A percentile compares a stretch with the other conserved stretches of the same genome.
Evolutionary conservation across 1,140 invertebrate species (phyloP).

Genomic region (Wasmannia auropunctata): DNA sequence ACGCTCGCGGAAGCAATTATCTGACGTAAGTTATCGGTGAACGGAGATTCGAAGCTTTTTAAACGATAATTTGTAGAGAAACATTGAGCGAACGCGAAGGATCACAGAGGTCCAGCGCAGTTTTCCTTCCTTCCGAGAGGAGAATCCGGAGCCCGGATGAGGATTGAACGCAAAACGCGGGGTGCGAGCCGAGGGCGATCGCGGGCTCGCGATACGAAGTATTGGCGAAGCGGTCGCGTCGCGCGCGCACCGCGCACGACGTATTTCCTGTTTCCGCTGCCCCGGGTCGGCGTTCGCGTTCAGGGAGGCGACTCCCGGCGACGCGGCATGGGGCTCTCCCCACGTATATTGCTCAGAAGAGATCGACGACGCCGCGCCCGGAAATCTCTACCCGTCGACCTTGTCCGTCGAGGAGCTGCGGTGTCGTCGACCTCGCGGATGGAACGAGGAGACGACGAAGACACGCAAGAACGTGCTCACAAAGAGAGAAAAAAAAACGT

Average conservation of each 20-base stretch:
- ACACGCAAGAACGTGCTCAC: slow-evolving; percentile 34
- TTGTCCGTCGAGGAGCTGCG: slow-evolving; percentile 20
- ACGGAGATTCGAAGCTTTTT: not conserved
- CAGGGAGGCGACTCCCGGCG: not conserved
- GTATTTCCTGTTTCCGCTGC: slow-evolving; percentile 39
- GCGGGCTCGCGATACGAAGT: slow-evolving; percentile 25
- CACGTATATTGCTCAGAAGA: slow-evolving; percentile 50
- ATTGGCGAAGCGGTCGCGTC: slow-evolving; percentile 22
- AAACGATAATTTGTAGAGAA: not conserved
- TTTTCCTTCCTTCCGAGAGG: not conserved
- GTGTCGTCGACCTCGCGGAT: slow-evolving; percentile 35
- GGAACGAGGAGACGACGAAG: slow-evolving; percentile 40
- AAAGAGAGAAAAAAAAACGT: not conserved
- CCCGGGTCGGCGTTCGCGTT: slow-evolving; percentile 6
- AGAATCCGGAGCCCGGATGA: slow-evolving; percentile 13
- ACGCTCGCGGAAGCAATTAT: not conserved
- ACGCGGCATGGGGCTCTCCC: slow-evolving; percentile 27
- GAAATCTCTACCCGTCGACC: slow-evolving; percentile 1
- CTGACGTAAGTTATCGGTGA: not conserved
- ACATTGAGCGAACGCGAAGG: not conserved
- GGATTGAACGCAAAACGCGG: slow-evolving; percentile 23
- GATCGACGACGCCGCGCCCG: slow-evolving; percentile 41
- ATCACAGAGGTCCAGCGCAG: not conserved
- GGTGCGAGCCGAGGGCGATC: not conserved
- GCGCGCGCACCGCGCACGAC: slow-evolving; percentile 3